phyloP scores from a whole-genome alignment of 1,140 invertebrate genomes.

The Leptinotarsa undecemlineata region DNA sequence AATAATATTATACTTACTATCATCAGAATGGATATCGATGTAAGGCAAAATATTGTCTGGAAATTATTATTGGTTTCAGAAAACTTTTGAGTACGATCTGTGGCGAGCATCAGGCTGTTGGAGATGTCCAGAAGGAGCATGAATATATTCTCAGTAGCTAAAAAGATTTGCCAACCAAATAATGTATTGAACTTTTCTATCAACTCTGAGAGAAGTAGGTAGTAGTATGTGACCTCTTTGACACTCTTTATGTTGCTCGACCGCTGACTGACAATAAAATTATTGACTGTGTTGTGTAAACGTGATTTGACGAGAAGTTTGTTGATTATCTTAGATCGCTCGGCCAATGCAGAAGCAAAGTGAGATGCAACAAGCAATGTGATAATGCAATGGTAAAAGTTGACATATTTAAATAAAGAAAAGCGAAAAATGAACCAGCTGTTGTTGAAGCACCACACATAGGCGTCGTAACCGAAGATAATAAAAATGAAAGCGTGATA shows the following conservation, averaged over 20 bases:
- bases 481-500: neutral
- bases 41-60: neutral
- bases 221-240: conserved; percentile 18
- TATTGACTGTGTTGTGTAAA: conserved; percentile 9
- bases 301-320: conserved; percentile 6
- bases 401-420: conserved; percentile 9
- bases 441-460: conserved; percentile 3
- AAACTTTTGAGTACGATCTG: conserved; percentile 5
- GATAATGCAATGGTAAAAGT: neutral
- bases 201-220: conserved; percentile 11
- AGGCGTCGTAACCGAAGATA: conserved; percentile 12
- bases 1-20: conserved; percentile 9
- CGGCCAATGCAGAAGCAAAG: conserved; percentile 9
- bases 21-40: neutral
- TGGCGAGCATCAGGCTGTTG: conserved; percentile 9
- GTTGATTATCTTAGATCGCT: neutral
- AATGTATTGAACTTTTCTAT: conserved; percentile 15
- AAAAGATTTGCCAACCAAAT: conserved; percentile 19
- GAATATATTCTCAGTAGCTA: conserved; percentile 4
- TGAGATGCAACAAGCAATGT: neutral
- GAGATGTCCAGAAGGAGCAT: conserved; percentile 1
- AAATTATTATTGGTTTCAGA: conserved; percentile 4
- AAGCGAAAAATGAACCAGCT: conserved; percentile 1
- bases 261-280: neutral
- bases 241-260: conserved; percentile 12